Base-by-base conservation (phyloP, 2,888 invertebrate species). In the Tryphoninae sp. region DNA sequence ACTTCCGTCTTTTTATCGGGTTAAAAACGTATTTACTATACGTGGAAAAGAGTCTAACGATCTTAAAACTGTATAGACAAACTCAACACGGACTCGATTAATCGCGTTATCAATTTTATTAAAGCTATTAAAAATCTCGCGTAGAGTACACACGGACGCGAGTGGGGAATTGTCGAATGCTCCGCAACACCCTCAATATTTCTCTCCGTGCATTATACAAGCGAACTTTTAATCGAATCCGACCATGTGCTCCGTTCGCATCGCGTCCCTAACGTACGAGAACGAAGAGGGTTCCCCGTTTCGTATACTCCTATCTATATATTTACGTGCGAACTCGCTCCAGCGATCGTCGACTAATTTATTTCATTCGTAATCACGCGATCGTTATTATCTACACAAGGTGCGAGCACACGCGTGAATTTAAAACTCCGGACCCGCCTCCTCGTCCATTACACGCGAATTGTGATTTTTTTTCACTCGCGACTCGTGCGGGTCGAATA, bases 221-320 rank as follows among this genome's bases (percentile, higher is more conserved):
- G 42, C 73, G 13, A 84, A 84, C 78, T 85, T 85, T 85, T 85
- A 85, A 85, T 85, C 84, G 83, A 85, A 84, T 80, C 73, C 49
- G 40, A 64, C 78, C 84, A 84, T 80, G 81, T 85, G 84, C 67
- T 74, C 33, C 40, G 75, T 84, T 85, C 84, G 78, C 84, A 81
- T 71, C 74, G 81, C 40, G 40, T 68, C 79, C 76, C 59, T 53
- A 77, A 69, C 68, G 71, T 55, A 59, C 51, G 19, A 26, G 71
- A 68, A 71, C 19, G 51, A 61, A 67, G 59, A 74, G 67, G 33
- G 45, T 64, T 26, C 9, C 26, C n/a, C 19, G 26, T 33, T n/a
- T 42, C 62, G 49, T 64, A 59, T 62, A 62, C 64, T 49, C 40
- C 19, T 6, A 13, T 72, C 22, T 7, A 53, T 22, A 33, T 33